Evolutionary conservation across 2,113 vertebrate genomes (phyloP), one percentile per base, ranked within the genome.

Genomic region (Coracopsis vasa): DNA sequence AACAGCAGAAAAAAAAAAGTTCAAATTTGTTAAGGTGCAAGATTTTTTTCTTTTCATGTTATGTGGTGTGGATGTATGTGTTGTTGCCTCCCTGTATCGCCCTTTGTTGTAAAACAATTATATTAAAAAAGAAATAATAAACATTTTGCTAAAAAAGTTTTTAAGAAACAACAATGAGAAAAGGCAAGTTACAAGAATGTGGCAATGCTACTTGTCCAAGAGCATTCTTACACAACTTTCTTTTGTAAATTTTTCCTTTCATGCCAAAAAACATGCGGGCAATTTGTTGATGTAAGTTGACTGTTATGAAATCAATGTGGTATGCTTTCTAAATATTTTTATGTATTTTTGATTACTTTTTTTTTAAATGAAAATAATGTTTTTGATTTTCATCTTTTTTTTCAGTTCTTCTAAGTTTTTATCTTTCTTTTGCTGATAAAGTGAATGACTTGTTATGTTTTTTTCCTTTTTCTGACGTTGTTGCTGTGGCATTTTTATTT

Each of bases 271-370:
- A 99, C 99, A 99, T 99, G 99, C 99, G 99, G 99, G 99, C 99
- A 99, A 99, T 99, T 99, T 99, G 99, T 99, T 99, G 99, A 99
- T 99, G 99, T 99, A 99, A 99, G 99, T 99, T 99, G 98, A 99
- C 98, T 98, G 97, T 97, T 98, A 98, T 18, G 71, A 98, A 98
- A 98, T 98, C 95, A 96, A 98, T 99, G 97, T 87, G 98, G 97
- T 99, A 99, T 99, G 98, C 98, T 99, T 99, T 98, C 97, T 98
- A 97, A 97, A 91, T 98, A 97, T 96, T 98, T 97, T 96, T 97
- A 95, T 98, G 95, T 97, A 97, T 97, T 97, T 98, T 98, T 98
- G 66, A 92, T 91, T 86, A 77, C 64, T 51, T 97, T 98, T 95
- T 94, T 97, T 84, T 4, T 2, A 21, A 11, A 74, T 70, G 60